phyloP scores from a whole-genome alignment of 2,888 invertebrate genomes.

The Mongoloraphidia duomilia region DNA sequence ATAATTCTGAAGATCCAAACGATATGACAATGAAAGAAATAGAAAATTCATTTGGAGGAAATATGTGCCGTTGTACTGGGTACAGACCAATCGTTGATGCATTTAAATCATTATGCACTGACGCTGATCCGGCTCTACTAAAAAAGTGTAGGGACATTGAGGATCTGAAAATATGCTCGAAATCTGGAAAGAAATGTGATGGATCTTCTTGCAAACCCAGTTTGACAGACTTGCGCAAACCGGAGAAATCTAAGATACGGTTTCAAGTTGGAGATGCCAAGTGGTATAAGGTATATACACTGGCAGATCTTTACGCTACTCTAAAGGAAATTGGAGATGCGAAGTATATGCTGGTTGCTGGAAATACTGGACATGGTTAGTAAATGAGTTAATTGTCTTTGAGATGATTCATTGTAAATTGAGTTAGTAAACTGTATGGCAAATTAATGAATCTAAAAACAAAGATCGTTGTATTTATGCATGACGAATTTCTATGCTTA shows the following conservation, averaged over 20 bases:
- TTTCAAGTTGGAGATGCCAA: slow-evolving; percentile 20
- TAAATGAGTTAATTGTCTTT: not conserved
- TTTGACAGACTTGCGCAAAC: slow-evolving; percentile 11
- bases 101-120: slow-evolving; percentile 43
- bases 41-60: slow-evolving; percentile 55
- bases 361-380: slow-evolving; percentile 63
- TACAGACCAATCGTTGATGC: slow-evolving; percentile 47
- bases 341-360: slow-evolving; percentile 48
- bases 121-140: slow-evolving; percentile 26
- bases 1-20: slow-evolving; percentile 27
- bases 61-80: slow-evolving; percentile 60
- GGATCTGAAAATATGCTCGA: slow-evolving; percentile 25
- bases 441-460: too few species aligned
- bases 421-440: too few species aligned
- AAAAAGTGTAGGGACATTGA: slow-evolving; percentile 29
- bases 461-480: too few species aligned
- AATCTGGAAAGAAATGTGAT: slow-evolving; percentile 17
- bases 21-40: slow-evolving; percentile 41
- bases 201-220: slow-evolving; percentile 21
- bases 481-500: too few species aligned
- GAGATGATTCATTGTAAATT: slow-evolving; percentile 1
- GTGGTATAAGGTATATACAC: slow-evolving; percentile 42
- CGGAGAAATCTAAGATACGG: not conserved
- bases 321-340: slow-evolving; percentile 31
- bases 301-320: slow-evolving; percentile 40